Evolutionary conservation across 2,888 invertebrate species (phyloP).

Genomic region (Mimachlamys varia): DNA sequence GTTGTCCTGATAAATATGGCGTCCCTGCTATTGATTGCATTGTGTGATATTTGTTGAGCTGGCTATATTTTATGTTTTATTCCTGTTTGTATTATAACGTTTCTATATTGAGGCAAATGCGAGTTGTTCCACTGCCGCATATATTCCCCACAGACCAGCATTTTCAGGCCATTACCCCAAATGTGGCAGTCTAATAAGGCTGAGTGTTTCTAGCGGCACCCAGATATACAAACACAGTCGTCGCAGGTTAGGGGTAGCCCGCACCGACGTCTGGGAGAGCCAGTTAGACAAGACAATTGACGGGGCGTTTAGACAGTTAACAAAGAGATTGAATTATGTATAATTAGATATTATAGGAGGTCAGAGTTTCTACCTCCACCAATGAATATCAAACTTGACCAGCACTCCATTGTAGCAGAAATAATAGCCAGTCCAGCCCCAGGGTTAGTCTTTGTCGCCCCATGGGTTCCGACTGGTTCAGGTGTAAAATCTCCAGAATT

Average conservation of each 20-base stretch:
- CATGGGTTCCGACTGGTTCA: no score
- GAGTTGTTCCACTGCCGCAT: not conserved
- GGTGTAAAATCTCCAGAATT: no score
- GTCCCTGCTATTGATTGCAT: not conserved
- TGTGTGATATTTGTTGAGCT: conserved; percentile 24
- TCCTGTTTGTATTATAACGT: not conserved
- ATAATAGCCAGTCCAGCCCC: no score
- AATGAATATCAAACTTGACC: no score
- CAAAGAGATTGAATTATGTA: not conserved
- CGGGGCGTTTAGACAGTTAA: not conserved
- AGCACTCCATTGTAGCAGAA: no score
- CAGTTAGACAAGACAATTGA: not conserved
- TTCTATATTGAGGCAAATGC: not conserved
- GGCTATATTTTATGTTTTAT: conserved; percentile 10
- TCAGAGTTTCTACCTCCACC: no score
- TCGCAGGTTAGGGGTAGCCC: not conserved
- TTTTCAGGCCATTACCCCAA: not conserved
- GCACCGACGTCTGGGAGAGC: not conserved
- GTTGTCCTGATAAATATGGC: not conserved
- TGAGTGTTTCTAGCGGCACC: not conserved
- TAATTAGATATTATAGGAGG: not conserved
- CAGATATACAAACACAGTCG: not conserved
- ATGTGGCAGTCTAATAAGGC: not conserved
- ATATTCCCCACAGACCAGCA: not conserved
- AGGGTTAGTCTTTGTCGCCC: no score